Evolutionary conservation across 2,888 invertebrate species (phyloP).

Genomic region (Drosophila rellima): DNA sequence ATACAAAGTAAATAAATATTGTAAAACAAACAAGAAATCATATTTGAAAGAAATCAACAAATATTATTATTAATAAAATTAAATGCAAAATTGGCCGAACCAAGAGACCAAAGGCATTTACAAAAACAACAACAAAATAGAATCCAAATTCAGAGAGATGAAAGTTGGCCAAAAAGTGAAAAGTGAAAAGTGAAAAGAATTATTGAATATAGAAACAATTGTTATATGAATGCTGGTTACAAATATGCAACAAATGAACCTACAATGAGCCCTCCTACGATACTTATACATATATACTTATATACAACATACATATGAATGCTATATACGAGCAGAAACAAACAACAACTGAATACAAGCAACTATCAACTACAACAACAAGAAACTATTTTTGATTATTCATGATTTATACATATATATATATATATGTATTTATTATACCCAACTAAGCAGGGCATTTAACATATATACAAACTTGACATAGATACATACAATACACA

Average conservation of each 20-base stretch:
- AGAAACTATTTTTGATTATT: slow-evolving; percentile 68
- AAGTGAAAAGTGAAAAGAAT: not conserved
- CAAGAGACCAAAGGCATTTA: slow-evolving; percentile 71
- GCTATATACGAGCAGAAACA: slow-evolving; percentile 63
- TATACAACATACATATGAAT: slow-evolving; percentile 44
- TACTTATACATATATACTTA: slow-evolving; percentile 48
- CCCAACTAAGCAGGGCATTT: slow-evolving; percentile 13
- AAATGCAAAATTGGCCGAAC: slow-evolving; percentile 66
- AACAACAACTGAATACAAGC: slow-evolving; percentile 11
- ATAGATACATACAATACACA: slow-evolving; percentile 23
- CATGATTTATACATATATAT: slow-evolving; percentile 34
- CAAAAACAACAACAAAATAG: slow-evolving; percentile 26
- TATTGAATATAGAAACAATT: slow-evolving; percentile 25
- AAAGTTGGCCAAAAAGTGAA: slow-evolving; percentile 50
- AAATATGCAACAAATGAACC: slow-evolving; percentile 58
- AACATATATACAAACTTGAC: slow-evolving; percentile 33
- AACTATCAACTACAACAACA: slow-evolving; percentile 26
- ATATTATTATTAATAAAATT: slow-evolving; percentile 12
- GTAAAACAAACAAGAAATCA: slow-evolving; percentile 15
- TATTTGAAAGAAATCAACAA: slow-evolving; percentile 17
- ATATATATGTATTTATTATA: slow-evolving; percentile 2
- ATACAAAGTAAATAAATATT: slow-evolving; percentile 26
- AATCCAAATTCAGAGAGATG: slow-evolving; percentile 19
- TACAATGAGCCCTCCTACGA: slow-evolving; percentile 72
- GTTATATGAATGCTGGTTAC: slow-evolving; percentile 15